These are phyloP conservation scores for Euspilapteryx auroguttella DNA, from an alignment of 2,888 invertebrate genomes.

Conservation along the genomic window DNA sequence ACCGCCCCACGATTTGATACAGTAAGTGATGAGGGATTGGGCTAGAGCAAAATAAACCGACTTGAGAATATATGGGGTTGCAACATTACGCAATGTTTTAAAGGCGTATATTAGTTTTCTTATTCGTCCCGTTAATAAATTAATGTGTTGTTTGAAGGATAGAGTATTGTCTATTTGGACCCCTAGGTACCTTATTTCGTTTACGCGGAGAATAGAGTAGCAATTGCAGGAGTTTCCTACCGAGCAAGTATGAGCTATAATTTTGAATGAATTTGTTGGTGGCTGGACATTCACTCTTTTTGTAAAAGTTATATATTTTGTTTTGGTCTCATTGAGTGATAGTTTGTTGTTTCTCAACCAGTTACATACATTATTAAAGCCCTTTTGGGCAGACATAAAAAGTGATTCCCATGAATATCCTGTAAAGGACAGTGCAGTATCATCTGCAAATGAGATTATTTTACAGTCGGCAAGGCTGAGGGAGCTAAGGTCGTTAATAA, in stretches of 20 bases:
- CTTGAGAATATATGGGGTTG: neutral
- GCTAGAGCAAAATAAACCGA: too few species aligned
- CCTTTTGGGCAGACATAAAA: neutral
- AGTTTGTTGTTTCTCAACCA: too few species aligned
- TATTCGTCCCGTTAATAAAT: too few species aligned
- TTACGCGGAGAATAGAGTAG: neutral
- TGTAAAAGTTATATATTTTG: constrained; percentile 3
- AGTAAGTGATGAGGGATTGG: too few species aligned
- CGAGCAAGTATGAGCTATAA: neutral
- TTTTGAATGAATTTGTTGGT: neutral
- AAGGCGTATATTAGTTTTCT: too few species aligned
- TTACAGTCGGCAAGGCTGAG: too few species aligned
- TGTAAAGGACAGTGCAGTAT: constrained; percentile 1
- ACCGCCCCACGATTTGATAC: neutral
- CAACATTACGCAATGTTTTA: too few species aligned
- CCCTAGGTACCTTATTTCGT: neutral
- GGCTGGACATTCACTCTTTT: neutral
- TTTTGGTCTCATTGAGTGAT: too few species aligned
- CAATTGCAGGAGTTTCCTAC: neutral
- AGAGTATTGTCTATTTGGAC: too few species aligned
- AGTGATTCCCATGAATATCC: too few species aligned
- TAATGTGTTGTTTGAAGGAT: too few species aligned
- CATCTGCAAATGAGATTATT: constrained; percentile 2
- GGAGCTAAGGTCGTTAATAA: constrained; percentile 1
- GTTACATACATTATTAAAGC: neutral